A percentile compares a stretch with the other conserved stretches of the same genome.
These are phyloP conservation scores for Latrodectus hesperus DNA, from an alignment of 2,888 invertebrate genomes.

Conservation along the genomic window DNA sequence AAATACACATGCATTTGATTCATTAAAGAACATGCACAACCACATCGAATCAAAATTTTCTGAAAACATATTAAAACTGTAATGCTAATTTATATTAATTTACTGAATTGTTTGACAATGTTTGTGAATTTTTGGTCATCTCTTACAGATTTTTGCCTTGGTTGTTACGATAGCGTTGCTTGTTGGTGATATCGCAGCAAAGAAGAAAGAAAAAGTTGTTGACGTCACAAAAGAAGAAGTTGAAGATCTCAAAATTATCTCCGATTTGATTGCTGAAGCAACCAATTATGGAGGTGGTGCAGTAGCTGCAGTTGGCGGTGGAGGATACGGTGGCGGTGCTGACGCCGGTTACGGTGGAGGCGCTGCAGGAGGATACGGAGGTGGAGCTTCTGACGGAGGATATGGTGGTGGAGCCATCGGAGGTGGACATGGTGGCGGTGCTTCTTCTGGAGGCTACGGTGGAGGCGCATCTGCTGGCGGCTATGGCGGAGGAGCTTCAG, in stretches of 20 bases:
- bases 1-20: too few relatives aligned
- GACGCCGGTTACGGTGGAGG: conserved; percentile 45
- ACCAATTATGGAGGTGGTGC: conserved; percentile 65
- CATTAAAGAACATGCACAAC: too few relatives aligned
- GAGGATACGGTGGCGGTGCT: conserved; percentile 17
- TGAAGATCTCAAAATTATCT: conserved; percentile 45
- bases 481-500: conserved; percentile 19
- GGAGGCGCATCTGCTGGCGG: background rate
- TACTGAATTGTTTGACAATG: background rate
- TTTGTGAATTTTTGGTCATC: background rate
- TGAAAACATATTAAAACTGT: too few relatives aligned
- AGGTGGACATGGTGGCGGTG: conserved; percentile 14
- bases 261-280: conserved; percentile 66
- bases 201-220: conserved; percentile 34
- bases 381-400: conserved; percentile 16
- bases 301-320: conserved; percentile 34
- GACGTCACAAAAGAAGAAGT: conserved; percentile 34
- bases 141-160: conserved; percentile 35
- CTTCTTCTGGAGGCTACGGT: background rate
- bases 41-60: too few relatives aligned
- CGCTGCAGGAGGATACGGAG: conserved; percentile 22
- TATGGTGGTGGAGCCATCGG: conserved; percentile 29
- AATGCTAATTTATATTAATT: too few relatives aligned
- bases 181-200: conserved; percentile 35
- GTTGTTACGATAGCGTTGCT: conserved; percentile 28